A percentile compares a stretch with the other conserved stretches of the same genome.
Evolutionary conservation across 2,113 vertebrate genomes (phyloP).

Genomic region (Dinomys branickii): DNA sequence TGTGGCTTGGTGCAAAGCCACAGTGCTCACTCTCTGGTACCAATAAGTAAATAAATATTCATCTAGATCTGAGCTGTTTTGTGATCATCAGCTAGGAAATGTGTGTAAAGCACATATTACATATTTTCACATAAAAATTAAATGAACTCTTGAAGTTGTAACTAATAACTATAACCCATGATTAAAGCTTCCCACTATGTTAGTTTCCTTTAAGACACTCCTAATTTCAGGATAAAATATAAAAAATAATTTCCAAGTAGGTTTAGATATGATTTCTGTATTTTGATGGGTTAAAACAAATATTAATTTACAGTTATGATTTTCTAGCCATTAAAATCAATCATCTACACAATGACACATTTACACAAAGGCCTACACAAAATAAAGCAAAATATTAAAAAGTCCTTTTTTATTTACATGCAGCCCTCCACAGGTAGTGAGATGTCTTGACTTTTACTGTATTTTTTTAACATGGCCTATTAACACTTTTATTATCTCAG

Average conservation of each 20-base stretch:
- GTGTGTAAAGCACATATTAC: not conserved
- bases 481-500: conserved; percentile 75
- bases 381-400: not conserved
- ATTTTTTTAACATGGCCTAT: conserved; percentile 39
- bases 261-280: not conserved
- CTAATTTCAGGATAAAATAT: not conserved
- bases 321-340: not conserved
- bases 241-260: conserved; percentile 29
- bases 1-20: not conserved
- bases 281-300: conserved; percentile 7
- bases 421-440: no score
- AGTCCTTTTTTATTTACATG: not conserved
- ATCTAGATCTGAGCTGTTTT: not conserved
- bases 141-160: not conserved
- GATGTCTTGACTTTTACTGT: conserved; percentile 43
- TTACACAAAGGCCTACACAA: not conserved
- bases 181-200: not conserved
- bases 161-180: not conserved
- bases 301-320: not conserved
- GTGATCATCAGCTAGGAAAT: not conserved
- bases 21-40: no score
- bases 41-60: not conserved
- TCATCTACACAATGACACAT: not conserved
- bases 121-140: conserved; percentile 1
- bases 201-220: not conserved